These are phyloP conservation scores for Uropsilus gracilis DNA, from an alignment of 2,113 vertebrate species.

Conservation along the genomic window DNA sequence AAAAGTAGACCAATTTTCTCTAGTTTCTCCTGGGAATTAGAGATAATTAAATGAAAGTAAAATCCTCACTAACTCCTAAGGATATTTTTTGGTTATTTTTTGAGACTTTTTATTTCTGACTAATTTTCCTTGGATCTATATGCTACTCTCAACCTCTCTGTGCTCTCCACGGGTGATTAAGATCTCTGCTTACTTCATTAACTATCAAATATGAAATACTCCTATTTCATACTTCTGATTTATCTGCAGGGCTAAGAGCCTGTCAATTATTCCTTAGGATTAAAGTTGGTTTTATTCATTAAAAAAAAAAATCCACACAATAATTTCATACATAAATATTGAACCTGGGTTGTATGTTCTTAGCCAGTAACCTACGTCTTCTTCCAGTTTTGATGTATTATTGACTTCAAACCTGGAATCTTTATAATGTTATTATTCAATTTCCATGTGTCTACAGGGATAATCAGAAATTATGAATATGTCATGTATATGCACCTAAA, in stretches of 20 bases:
- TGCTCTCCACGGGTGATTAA: neutral
- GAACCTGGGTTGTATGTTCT: neutral
- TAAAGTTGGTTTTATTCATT: neutral
- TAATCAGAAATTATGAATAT: neutral
- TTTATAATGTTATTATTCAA: neutral
- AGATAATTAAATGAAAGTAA: conserved; percentile 31
- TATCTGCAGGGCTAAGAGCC: neutral
- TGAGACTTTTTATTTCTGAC: conserved; percentile 23
- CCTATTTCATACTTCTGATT: neutral
- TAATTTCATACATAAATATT: neutral
- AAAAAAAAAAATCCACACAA: neutral
- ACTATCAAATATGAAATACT: neutral
- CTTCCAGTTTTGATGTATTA: neutral
- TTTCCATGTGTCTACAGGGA: neutral
- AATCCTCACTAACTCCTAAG: neutral
- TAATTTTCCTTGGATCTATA: neutral
- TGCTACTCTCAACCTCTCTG: neutral
- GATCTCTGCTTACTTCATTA: conserved; percentile 4
- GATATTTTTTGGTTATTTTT: neutral
- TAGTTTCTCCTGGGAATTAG: neutral
- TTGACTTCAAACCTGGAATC: neutral
- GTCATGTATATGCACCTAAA: neutral
- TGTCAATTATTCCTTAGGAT: neutral
- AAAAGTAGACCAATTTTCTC: conserved; percentile 6
- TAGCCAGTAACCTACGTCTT: neutral